Evolutionary conservation across 1,140 invertebrate species (phyloP).

Genomic region (Drosophila gunungcola): DNA sequence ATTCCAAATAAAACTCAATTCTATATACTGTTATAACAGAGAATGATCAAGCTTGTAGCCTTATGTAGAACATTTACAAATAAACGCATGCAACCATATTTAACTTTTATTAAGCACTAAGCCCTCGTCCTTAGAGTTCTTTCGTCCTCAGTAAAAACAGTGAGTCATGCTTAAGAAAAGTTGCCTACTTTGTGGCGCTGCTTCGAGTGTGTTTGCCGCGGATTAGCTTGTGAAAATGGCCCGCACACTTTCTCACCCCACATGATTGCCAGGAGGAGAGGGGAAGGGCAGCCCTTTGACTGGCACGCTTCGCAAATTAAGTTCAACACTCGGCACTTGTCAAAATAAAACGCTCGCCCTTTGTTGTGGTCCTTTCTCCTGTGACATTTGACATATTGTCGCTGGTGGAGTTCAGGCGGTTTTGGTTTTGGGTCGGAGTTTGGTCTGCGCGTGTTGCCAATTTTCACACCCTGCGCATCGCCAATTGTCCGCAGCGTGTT

Average conservation of each 20-base stretch:
- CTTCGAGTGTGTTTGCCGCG: constrained; percentile 49
- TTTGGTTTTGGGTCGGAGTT: constrained; percentile 28
- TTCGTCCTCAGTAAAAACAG: constrained; percentile 41
- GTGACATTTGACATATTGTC: constrained; percentile 84
- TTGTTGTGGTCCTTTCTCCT: constrained; percentile 55
- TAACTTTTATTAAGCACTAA: constrained; percentile 57
- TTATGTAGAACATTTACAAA: background rate
- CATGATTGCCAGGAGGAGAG: background rate
- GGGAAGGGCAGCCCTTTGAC: constrained; percentile 30
- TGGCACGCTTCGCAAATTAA: constrained; percentile 78
- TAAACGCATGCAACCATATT: constrained; percentile 22
- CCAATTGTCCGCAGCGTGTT: constrained; percentile 79
- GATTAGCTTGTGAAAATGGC: constrained; percentile 73
- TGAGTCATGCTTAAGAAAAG: constrained; percentile 46
- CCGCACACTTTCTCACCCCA: constrained; percentile 5
- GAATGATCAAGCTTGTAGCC: background rate
- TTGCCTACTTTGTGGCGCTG: constrained; percentile 58
- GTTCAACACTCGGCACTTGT: constrained; percentile 80
- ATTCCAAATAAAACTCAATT: no score
- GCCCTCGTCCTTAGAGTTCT: constrained; percentile 22
- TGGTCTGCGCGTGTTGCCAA: constrained; percentile 77
- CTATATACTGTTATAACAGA: background rate
- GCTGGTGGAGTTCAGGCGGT: constrained; percentile 45
- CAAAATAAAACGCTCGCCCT: constrained; percentile 71
- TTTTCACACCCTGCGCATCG: constrained; percentile 79